Evolutionary conservation across 2,888 invertebrate genomes (phyloP).

Genomic region (Amphipyra tragopoginis): DNA sequence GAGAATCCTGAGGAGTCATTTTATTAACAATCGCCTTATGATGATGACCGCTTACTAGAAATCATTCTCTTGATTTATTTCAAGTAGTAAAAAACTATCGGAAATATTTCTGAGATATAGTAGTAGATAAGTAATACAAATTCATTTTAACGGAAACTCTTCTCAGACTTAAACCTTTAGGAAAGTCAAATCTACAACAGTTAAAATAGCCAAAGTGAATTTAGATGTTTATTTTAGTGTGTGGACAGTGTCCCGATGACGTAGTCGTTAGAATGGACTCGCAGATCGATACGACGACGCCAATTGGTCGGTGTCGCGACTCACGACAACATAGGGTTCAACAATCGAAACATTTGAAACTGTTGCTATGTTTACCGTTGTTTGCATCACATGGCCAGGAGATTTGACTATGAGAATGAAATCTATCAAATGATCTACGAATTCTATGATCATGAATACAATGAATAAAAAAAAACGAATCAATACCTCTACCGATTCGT

Average conservation of each 20-base stretch:
- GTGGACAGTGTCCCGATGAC: constrained; percentile 68
- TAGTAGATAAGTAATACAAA: too few relatives aligned
- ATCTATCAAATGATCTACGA: constrained; percentile 18
- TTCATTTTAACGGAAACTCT: not conserved
- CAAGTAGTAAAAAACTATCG: not conserved
- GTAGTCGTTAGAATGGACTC: constrained; percentile 67
- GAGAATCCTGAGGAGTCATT: constrained; percentile 64
- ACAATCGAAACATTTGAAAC: constrained; percentile 66
- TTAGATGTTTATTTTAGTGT: constrained; percentile 65
- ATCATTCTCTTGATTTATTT: not conserved
- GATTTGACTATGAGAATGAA: constrained; percentile 23
- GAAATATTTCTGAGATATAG: not conserved
- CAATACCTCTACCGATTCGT: constrained; percentile 29
- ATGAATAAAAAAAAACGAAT: constrained; percentile 23
- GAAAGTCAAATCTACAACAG: constrained; percentile 4
- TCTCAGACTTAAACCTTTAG: not conserved
- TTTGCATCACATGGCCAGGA: constrained; percentile 21
- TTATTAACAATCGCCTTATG: constrained; percentile 61
- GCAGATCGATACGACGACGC: constrained; percentile 84
- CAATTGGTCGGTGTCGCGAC: constrained; percentile 75
- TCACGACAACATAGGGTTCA: constrained; percentile 70
- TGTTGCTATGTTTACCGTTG: constrained; percentile 68
- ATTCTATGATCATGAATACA: constrained; percentile 31
- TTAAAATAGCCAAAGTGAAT: constrained; percentile 38
- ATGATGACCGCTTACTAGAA: constrained; percentile 19